These are phyloP conservation scores for Liolophura sinensis DNA, from an alignment of 1,140 invertebrate genomes.

Conservation along the genomic window DNA sequence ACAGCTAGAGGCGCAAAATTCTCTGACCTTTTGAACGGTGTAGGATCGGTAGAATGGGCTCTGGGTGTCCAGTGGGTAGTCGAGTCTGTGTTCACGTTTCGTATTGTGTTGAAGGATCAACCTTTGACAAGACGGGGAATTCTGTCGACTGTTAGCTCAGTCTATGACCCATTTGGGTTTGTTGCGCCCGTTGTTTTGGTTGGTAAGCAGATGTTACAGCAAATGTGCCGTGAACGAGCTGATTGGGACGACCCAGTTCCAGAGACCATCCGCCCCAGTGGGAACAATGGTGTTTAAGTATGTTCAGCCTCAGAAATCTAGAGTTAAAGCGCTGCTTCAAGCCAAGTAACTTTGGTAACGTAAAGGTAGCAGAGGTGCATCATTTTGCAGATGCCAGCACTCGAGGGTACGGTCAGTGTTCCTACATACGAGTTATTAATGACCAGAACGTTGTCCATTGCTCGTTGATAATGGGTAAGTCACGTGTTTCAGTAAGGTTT, in stretches of 20 bases:
- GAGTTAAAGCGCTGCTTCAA: conserved; percentile 16
- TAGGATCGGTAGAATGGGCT: conserved; percentile 25
- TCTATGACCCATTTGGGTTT: conserved; percentile 36
- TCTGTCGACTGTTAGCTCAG: conserved; percentile 25
- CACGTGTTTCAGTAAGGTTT: conserved; percentile 24
- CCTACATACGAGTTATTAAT: conserved; percentile 23
- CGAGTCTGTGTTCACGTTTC: conserved; percentile 24
- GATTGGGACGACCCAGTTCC: conserved; percentile 24
- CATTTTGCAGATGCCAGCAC: conserved; percentile 34
- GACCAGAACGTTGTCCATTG: conserved; percentile 11
- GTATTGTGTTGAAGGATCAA: conserved; percentile 15
- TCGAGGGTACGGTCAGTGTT: conserved; percentile 26
- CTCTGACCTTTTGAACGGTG: conserved; percentile 20
- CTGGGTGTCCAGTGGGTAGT: conserved; percentile 33
- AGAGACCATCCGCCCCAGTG: conserved; percentile 5
- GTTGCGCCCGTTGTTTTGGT: conserved; percentile 22
- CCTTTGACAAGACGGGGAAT: too few species aligned
- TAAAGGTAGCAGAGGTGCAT: conserved; percentile 14
- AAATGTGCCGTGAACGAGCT: conserved; percentile 21
- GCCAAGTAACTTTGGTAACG: conserved; percentile 19
- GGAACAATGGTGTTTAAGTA: conserved; percentile 16
- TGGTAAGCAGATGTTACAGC: conserved; percentile 33
- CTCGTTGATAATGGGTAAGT: conserved; percentile 26
- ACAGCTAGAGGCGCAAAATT: conserved; percentile 16
- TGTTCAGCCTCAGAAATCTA: conserved; percentile 6